Evolutionary conservation across 2,113 vertebrate species (phyloP), one percentile per base, ranked within the genome.

Genomic region (Piaya cayana): DNA sequence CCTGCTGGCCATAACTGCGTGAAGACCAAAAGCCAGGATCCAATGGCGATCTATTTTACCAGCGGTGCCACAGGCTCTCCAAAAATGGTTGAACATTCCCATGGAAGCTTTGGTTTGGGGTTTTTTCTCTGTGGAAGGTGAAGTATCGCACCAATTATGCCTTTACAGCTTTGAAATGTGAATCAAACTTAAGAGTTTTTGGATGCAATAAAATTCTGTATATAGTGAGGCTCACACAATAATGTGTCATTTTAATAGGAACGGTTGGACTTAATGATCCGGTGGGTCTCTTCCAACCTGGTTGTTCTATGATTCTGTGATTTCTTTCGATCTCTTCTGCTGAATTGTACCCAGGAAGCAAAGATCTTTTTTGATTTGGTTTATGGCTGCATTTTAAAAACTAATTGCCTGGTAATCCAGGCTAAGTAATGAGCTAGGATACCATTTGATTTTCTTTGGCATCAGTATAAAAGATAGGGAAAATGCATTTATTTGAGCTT

Each of bases 1-100:
- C 95, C 98, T 69, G 93, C 95, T 68, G 92, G 97, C 25, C 98
- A 98, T 79, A 93, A 60, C 36, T 98, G 98, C 10, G 71, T 98
- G 69, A 85, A 97, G 79, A 98, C 98, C 34, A 97, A 92, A 89
- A 98, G 97, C 68, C 93, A 86, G 23, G 98, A 98, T 22, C 96
- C 98, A 12, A 97, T 98, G 98, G 93, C 96, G 34, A 98, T 98
- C 92, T 98, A 96, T 88, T 98, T 98, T 91, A 99, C 98, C 82
- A 98, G 98, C 37, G 98, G 98, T 23, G 97, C 98, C 43, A 98
- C 98, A 20, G 98, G 98, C 3, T 92, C 87, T 50, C 98, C 98
- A 22, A 98, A 98, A 95, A 98, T 98, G 98, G 97, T 97, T 43
- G 97, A 98, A 90, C 98, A 98, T 71, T 98, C 97, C 52, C 97